Evolutionary conservation across 2,113 vertebrate genomes (phyloP).

Genomic region (Actenoides hombroni): DNA sequence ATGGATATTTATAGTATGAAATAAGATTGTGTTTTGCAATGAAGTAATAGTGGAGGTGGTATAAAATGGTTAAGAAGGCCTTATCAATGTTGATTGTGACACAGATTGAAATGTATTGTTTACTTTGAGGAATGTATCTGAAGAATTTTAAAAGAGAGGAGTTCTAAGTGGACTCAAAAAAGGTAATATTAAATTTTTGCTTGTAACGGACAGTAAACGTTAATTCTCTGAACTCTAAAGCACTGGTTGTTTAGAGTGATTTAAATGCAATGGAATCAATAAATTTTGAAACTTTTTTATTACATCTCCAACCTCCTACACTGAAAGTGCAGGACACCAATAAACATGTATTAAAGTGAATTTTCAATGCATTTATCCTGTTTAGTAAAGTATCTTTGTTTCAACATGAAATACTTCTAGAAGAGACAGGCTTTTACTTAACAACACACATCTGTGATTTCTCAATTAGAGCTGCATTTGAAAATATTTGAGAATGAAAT

Average conservation of each 20-base stretch:
- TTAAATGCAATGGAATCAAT: slow-evolving; percentile 47
- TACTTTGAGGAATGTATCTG: slow-evolving; percentile 77
- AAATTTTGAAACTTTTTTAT: slow-evolving; percentile 55
- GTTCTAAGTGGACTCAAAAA: slow-evolving; percentile 46
- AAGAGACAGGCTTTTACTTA: background rate
- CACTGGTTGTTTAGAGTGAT: slow-evolving; percentile 65
- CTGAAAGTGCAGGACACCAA: slow-evolving; percentile 59
- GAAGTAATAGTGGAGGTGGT: slow-evolving; percentile 44
- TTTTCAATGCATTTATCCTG: slow-evolving; percentile 10
- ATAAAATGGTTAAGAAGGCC: slow-evolving; percentile 71
- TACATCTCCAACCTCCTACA: slow-evolving; percentile 60
- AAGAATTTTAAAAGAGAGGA: slow-evolving; percentile 69
- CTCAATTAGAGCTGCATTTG: background rate
- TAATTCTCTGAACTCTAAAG: slow-evolving; percentile 50
- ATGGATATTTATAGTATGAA: slow-evolving; percentile 41
- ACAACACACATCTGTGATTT: background rate
- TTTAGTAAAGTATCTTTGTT: background rate
- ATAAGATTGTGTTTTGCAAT: slow-evolving; percentile 56
- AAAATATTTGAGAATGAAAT: background rate
- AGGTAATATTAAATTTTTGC: slow-evolving; percentile 65
- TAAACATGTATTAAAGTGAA: slow-evolving; percentile 58
- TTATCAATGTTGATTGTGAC: slow-evolving; percentile 68
- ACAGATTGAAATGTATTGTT: slow-evolving; percentile 73
- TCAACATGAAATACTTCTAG: background rate
- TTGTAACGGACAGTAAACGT: slow-evolving; percentile 37